Evolutionary conservation across 2,797 vertebrate species (phyloP).

Genomic region (Pantherophis vulpinus): DNA sequence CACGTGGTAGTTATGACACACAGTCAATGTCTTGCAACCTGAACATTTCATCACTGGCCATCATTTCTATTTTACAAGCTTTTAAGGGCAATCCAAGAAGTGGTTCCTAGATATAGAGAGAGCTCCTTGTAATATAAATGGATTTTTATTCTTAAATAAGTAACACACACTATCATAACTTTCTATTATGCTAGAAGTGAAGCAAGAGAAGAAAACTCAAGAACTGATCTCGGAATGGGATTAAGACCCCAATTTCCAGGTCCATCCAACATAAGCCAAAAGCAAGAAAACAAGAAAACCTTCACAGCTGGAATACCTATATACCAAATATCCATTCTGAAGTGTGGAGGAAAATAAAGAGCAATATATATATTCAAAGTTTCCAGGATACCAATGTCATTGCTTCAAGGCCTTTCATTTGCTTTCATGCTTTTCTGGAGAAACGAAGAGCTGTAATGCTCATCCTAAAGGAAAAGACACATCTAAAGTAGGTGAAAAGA

Average conservation of each 20-base stretch:
- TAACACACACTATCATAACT: background rate
- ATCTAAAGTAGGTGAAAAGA: constrained; percentile 18
- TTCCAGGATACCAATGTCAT: constrained; percentile 2
- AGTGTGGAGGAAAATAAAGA: background rate
- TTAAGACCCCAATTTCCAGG: background rate
- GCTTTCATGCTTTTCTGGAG: background rate
- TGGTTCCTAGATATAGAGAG: background rate
- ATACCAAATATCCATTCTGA: background rate
- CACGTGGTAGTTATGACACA: background rate
- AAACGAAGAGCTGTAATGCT: background rate
- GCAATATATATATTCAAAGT: background rate
- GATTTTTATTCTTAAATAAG: background rate
- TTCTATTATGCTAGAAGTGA: background rate
- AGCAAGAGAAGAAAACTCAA: background rate
- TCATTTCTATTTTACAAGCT: background rate
- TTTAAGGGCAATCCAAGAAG: background rate
- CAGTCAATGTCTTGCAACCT: background rate
- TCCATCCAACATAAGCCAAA: background rate
- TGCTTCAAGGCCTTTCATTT: constrained; percentile 3
- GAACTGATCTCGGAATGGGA: background rate
- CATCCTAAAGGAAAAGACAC: background rate
- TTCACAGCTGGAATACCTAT: background rate
- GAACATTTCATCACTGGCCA: background rate
- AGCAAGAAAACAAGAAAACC: background rate
- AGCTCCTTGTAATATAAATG: background rate